Evolutionary conservation across 2,797 vertebrate genomes (phyloP), one percentile per base, ranked within the genome.

Genomic region (Rhinatrema bivittatum): DNA sequence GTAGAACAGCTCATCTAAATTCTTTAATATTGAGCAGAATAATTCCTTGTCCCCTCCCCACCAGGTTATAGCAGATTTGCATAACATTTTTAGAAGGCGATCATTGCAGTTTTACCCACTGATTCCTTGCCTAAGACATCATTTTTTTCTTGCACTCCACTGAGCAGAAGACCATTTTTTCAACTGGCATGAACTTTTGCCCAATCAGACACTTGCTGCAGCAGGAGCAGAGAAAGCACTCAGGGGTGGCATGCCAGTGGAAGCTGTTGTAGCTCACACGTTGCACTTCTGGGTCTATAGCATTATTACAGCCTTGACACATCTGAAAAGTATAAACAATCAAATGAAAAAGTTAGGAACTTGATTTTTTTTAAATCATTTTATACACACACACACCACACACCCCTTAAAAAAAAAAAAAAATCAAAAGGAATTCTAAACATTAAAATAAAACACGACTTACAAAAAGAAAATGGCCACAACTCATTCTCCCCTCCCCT

Each of bases 131-230:
- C 60, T 73, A 86, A 5, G 77, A 81, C 55, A 63, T 56, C 77
- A 80, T 74, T 68, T 90, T 93, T 76, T 91, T 97, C 76, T 94
- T 99, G 74, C 96, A 99, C 42, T 91, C 87, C 44, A 90, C 82
- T 0, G 95, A 99, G 60, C 96, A 99, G 66, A 96, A 87, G 16
- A 98, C 88, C 84, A 82, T 86, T 36, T 74, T 80, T 74, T 97
- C 82, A 31, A 85, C 51, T 0, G 87, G 91, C 84, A 99, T 96
- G 75, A 99, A 98, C 74, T 91, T 93, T 75, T 92, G 87, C 26
- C 87, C 92, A 3, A 95, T 78, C 6, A 99, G 85, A 48, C 90
- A 87, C 70, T 89, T 91, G 74, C 89, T 84, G 66, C 96, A 99
- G 36, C 92, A 88, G 33, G 90, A 88, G 56, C 96, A 99, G 51